Percentiles rank a stretch among this genome's conserved stretches.
These are phyloP conservation scores for Trachymyrmex septentrionalis DNA, from an alignment of 1,140 invertebrate species.

Conservation along the genomic window DNA sequence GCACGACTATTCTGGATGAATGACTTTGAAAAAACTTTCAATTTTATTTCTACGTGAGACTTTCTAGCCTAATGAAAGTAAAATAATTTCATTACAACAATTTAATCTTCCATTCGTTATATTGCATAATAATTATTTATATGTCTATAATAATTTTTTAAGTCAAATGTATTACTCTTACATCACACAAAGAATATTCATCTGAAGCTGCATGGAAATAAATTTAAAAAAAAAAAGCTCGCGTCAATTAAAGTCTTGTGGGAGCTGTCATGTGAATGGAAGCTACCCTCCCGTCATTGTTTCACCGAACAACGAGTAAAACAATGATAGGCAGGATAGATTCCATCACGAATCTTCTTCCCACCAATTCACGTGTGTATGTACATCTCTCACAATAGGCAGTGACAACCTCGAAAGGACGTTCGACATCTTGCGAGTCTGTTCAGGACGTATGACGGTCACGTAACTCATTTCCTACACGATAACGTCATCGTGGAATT, in stretches of 20 bases:
- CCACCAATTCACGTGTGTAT: conserved; percentile 65
- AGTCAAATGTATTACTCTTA: neutral
- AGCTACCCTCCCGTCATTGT: conserved; percentile 57
- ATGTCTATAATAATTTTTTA: neutral
- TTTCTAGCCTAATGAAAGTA: neutral
- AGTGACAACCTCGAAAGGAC: conserved; percentile 77
- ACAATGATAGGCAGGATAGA: conserved; percentile 74
- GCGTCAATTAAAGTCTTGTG: neutral
- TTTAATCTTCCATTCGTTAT: neutral
- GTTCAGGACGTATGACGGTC: conserved; percentile 69
- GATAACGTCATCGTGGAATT: conserved; percentile 77
- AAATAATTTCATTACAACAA: conserved; percentile 3
- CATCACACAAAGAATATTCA: neutral
- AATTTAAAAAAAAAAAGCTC: neutral
- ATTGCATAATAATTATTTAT: neutral
- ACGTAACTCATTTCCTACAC: conserved; percentile 79
- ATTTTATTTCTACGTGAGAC: conserved; percentile 10
- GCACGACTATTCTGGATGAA: neutral
- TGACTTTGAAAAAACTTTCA: conserved; percentile 48
- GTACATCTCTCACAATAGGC: conserved; percentile 69
- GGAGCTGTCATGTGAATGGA: conserved; percentile 24
- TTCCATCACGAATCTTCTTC: conserved; percentile 78
- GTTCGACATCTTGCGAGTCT: conserved; percentile 74
- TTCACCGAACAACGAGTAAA: conserved; percentile 53
- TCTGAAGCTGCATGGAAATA: neutral